Percentiles rank a stretch among this genome's conserved stretches.
Evolutionary conservation across 1,140 invertebrate species (phyloP).

Genomic region (Caenorhabditis elegans): WBcel235 BX284603.4:11706501-11707000

Average conservation of each 20-base stretch:
- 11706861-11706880: too few species aligned
- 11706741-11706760: not conserved
- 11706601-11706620: constrained; percentile 2
- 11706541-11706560: not conserved
- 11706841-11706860: too few species aligned
- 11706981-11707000: not conserved
- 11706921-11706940: too few species aligned
- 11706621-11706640: constrained; percentile 7
- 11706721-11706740: not conserved
- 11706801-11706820: too few species aligned
- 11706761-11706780: too few species aligned
- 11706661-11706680: not conserved
- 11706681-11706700: constrained; percentile 7
- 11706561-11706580: not conserved
- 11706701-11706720: not conserved
- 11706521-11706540: not conserved
- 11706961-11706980: too few species aligned
- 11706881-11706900: too few species aligned
- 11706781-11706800: too few species aligned
- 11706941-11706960: too few species aligned
- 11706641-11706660: not conserved
- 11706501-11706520: too few species aligned
- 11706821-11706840: too few species aligned
- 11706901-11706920: too few species aligned
- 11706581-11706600: constrained; percentile 1